Percentiles rank a stretch among this genome's conserved stretches.
These are phyloP conservation scores for Dolichoris vasculosae DNA, from an alignment of 1,140 invertebrate genomes.

Conservation along the genomic window DNA sequence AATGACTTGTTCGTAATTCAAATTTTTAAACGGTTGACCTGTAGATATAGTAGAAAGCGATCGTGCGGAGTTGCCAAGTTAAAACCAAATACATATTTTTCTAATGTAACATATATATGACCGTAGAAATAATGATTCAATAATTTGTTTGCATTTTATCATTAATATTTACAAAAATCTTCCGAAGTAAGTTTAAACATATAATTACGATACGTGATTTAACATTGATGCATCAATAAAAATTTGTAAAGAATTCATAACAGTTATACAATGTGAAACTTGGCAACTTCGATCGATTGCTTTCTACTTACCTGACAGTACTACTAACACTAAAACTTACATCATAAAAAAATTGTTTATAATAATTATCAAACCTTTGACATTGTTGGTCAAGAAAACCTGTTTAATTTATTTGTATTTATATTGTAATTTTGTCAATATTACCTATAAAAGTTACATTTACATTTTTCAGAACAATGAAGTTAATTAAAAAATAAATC, in stretches of 20 bases:
- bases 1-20: background rate
- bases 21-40: background rate
- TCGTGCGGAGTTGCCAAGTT: background rate
- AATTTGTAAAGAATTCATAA: background rate
- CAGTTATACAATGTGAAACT: background rate
- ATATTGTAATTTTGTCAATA: slow-evolving; percentile 18
- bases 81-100: background rate
- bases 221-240: background rate
- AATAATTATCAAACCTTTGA: slow-evolving; percentile 18
- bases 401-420: slow-evolving; percentile 6
- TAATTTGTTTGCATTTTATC: background rate
- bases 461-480: background rate
- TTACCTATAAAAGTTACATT: background rate
- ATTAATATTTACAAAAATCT: background rate
- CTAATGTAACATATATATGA: background rate
- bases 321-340: background rate
- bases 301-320: background rate
- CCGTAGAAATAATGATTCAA: background rate
- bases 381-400: background rate
- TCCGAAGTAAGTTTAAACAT: background rate
- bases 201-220: background rate
- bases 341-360: slow-evolving; percentile 16
- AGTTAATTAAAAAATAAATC: slow-evolving; percentile 2
- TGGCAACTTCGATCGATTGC: background rate
- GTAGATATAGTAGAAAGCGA: background rate